Evolutionary conservation across 1,140 invertebrate species (phyloP).

Genomic region (Pseudobourletiella spinata): DNA sequence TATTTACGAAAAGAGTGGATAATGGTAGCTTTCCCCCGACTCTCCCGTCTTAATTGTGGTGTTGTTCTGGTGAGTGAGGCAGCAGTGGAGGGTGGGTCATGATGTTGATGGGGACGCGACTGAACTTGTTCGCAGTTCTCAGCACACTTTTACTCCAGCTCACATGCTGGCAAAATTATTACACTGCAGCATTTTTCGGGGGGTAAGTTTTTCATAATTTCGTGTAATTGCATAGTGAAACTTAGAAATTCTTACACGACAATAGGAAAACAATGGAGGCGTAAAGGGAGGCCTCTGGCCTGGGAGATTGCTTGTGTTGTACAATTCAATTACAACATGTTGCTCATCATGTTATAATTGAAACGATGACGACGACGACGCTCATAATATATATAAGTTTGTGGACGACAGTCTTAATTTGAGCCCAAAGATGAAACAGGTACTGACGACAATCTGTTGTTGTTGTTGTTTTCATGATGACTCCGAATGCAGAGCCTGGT

Average conservation of each 20-base stretch:
- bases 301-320: not conserved
- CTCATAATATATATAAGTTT: too few species aligned
- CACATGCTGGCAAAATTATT: not conserved
- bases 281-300: not conserved
- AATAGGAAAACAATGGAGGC: not conserved
- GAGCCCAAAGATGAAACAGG: too few species aligned
- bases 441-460: too few species aligned
- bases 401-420: too few species aligned
- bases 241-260: not conserved
- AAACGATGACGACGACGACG: too few species aligned
- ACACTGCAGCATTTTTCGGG: conserved; percentile 1
- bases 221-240: not conserved
- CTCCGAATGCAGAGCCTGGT: conserved; percentile 20
- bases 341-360: not conserved
- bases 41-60: not conserved
- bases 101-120: not conserved
- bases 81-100: too few species aligned
- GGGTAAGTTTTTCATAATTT: not conserved
- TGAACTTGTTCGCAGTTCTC: not conserved
- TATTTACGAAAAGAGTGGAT: not conserved
- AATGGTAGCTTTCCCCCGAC: not conserved
- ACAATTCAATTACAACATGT: not conserved
- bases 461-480: not conserved
- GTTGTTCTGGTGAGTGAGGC: not conserved
- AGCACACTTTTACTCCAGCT: not conserved